Evolutionary conservation across 2,888 invertebrate species (phyloP).

Genomic region (Noctua fimbriata): DNA sequence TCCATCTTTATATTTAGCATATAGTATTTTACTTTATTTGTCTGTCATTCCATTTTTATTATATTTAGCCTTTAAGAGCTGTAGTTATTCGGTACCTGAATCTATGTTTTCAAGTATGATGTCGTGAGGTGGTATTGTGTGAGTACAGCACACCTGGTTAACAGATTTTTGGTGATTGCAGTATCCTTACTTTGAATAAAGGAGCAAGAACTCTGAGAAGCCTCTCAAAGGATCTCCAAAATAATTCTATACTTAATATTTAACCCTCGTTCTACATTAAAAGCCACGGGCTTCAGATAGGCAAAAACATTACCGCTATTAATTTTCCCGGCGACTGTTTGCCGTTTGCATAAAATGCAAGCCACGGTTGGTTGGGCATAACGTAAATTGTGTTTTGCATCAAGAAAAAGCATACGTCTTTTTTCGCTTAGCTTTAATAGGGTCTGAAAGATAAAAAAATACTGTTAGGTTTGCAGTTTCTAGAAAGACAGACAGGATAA

Average conservation of each 20-base stretch:
- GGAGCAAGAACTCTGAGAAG: background rate
- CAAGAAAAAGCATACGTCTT: constrained; percentile 50
- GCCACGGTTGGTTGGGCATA: constrained; percentile 62
- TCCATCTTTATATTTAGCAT: no score
- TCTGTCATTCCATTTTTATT: no score
- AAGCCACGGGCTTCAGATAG: constrained; percentile 26
- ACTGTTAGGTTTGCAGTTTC: background rate
- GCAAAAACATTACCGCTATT: constrained; percentile 69
- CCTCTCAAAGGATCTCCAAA: background rate
- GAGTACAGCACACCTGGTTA: background rate
- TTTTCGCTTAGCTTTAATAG: constrained; percentile 27
- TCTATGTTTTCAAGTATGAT: no score
- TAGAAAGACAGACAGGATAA: background rate
- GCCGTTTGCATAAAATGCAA: constrained; percentile 65
- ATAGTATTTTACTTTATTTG: no score
- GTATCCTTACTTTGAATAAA: background rate
- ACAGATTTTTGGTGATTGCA: background rate
- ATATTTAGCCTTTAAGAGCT: no score
- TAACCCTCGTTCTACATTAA: constrained; percentile 18
- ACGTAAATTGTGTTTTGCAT: constrained; percentile 62
- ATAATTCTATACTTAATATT: constrained; percentile 17
- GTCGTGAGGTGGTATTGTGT: no score
- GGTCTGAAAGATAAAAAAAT: constrained; percentile 28
- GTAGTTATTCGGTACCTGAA: no score
- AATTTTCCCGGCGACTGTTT: constrained; percentile 60